These are phyloP conservation scores for Leptinotarsa juncta DNA, from an alignment of 2,888 invertebrate genomes.

Conservation along the genomic window DNA sequence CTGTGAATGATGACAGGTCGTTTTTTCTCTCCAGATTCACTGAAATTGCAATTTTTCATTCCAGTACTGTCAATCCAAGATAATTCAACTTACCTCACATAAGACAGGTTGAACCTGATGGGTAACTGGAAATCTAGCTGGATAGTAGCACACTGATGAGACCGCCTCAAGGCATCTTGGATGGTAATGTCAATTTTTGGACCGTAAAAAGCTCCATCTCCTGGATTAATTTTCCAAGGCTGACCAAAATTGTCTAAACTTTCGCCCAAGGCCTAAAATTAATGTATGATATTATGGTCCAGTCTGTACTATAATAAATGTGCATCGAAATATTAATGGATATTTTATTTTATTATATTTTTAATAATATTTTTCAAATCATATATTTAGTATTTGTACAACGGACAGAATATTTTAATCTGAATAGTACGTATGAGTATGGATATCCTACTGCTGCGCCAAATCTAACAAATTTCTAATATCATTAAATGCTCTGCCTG, in stretches of 20 bases:
- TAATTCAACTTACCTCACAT: constrained; percentile 70
- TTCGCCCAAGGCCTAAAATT: constrained; percentile 77
- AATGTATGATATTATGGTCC: background rate
- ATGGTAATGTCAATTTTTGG: constrained; percentile 99
- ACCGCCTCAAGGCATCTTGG: constrained; percentile 88
- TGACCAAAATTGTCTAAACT: constrained; percentile 88
- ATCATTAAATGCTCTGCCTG: background rate
- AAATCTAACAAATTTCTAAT: background rate
- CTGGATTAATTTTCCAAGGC: constrained; percentile 91
- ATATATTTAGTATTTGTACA: too few relatives aligned
- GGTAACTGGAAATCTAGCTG: constrained; percentile 99
- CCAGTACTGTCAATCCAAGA: too few relatives aligned
- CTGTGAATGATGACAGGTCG: constrained; percentile 98
- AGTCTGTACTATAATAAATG: too few relatives aligned
- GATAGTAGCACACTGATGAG: constrained; percentile 97
- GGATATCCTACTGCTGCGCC: background rate
- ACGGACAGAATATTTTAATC: too few relatives aligned
- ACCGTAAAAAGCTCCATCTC: constrained; percentile 99
- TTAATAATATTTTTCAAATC: too few relatives aligned
- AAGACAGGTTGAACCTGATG: constrained; percentile 86
- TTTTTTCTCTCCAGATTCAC: constrained; percentile 88
- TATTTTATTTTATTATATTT: too few relatives aligned
- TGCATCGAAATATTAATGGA: too few relatives aligned
- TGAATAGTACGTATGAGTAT: too few relatives aligned
- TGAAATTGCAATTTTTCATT: constrained; percentile 57